Conservation (phyloP, 2,797 vertebrate genomes). For the Anniella stebbinsi region DNA sequence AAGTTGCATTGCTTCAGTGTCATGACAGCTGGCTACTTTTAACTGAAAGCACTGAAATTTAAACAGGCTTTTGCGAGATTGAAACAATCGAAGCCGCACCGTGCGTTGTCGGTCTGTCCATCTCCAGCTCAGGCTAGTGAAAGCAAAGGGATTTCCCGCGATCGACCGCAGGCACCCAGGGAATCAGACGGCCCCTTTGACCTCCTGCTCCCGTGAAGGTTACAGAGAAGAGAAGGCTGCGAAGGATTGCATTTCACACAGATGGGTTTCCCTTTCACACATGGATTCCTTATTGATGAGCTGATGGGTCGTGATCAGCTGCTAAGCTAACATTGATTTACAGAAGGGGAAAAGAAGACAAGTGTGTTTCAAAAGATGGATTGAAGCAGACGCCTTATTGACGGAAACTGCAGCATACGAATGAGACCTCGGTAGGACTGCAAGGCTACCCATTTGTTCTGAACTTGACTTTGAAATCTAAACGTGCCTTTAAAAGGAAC, state of each 20-base stretch:
- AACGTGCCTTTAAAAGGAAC: slow-evolving; percentile 36
- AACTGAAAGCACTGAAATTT: neutral
- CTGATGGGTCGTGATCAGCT: neutral
- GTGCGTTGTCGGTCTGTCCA: neutral
- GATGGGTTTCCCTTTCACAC: neutral
- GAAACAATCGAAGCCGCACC: neutral
- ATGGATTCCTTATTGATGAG: fast-evolving
- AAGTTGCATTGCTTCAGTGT: slow-evolving; percentile 37
- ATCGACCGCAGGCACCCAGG: neutral
- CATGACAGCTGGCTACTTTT: neutral
- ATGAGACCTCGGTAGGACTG: fast-evolving
- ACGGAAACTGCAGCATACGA: neutral
- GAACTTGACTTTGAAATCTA: slow-evolving; percentile 16
- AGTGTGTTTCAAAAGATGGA: neutral
- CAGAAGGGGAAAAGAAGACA: neutral
- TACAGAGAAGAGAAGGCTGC: neutral
- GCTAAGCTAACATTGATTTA: neutral
- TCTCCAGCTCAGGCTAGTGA: neutral
- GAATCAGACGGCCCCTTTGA: neutral
- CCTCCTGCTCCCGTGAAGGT: neutral
- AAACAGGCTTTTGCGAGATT: neutral
- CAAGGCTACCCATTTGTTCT: neutral
- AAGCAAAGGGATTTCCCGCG: neutral
- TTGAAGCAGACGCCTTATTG: neutral
- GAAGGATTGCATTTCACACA: fast-evolving